These are phyloP conservation scores for Drosophila demipolita DNA, from an alignment of 2,888 invertebrate species.

Conservation along the genomic window DNA sequence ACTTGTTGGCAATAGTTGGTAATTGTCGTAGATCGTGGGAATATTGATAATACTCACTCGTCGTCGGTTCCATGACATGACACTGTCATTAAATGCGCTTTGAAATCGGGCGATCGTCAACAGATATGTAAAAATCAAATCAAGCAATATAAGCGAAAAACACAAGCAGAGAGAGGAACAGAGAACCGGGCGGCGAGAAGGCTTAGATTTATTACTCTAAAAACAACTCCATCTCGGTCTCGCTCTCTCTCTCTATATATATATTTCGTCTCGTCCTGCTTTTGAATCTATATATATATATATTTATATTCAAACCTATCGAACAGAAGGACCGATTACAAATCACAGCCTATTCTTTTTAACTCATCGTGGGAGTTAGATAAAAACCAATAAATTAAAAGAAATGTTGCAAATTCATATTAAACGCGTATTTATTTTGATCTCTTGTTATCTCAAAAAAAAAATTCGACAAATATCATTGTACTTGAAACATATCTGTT, in stretches of 20 bases:
- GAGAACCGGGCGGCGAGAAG: background rate
- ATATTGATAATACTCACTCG: conserved; percentile 61
- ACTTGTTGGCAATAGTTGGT: conserved; percentile 44
- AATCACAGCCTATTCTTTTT: background rate
- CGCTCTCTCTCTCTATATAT: background rate
- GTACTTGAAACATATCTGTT: background rate
- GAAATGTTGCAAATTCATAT: background rate
- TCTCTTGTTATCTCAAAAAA: background rate
- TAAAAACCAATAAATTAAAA: background rate
- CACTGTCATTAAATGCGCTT: conserved; percentile 20
- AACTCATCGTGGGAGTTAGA: background rate
- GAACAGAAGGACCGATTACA: background rate
- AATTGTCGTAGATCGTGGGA: conserved; percentile 76
- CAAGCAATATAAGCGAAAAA: conserved; percentile 1
- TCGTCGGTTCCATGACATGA: conserved; percentile 36
- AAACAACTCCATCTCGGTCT: background rate
- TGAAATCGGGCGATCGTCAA: conserved; percentile 24
- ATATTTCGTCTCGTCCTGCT: background rate
- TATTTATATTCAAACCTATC: background rate
- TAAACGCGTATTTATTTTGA: background rate
- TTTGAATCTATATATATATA: background rate
- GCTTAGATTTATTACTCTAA: background rate
- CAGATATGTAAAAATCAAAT: conserved; percentile 30
- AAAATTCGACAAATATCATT: background rate
- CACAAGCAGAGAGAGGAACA: background rate